These are phyloP conservation scores for Drosophila rubida DNA, from an alignment of 2,888 invertebrate species.

Conservation along the genomic window DNA sequence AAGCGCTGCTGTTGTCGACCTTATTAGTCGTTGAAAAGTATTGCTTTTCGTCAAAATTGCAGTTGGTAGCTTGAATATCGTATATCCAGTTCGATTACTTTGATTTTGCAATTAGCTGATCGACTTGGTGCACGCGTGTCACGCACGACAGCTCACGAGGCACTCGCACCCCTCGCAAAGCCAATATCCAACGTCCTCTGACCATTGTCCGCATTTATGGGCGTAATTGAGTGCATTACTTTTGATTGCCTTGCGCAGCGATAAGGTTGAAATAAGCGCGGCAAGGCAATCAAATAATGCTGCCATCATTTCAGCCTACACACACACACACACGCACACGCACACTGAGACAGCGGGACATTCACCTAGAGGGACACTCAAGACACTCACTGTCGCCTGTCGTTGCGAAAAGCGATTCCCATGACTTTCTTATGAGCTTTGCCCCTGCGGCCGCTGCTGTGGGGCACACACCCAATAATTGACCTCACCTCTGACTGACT, in stretches of 20 bases:
- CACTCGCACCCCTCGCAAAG: conserved; percentile 5
- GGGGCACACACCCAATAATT: neutral
- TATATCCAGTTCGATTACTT: too few relatives aligned
- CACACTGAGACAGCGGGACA: neutral
- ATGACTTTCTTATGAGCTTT: conserved; percentile 9
- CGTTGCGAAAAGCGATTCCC: neutral
- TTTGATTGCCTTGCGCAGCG: conserved; percentile 58
- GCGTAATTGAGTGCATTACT: conserved; percentile 77
- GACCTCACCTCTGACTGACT: neutral
- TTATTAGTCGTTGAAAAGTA: too few relatives aligned
- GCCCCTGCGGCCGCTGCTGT: neutral
- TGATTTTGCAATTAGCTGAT: too few relatives aligned
- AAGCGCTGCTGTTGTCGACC: too few relatives aligned
- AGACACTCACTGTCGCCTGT: neutral
- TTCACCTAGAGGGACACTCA: neutral
- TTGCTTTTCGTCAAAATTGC: too few relatives aligned
- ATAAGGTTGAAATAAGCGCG: conserved; percentile 45
- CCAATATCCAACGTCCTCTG: conserved; percentile 3
- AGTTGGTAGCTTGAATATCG: too few relatives aligned
- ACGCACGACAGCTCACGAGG: neutral
- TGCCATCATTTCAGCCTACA: conserved; percentile 44
- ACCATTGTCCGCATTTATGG: conserved; percentile 52
- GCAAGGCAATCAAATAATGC: conserved; percentile 64
- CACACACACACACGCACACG: conserved; percentile 6
- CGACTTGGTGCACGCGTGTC: neutral